Conservation (phyloP, 2,797 vertebrate genomes). For the Sebastes minor region DNA sequence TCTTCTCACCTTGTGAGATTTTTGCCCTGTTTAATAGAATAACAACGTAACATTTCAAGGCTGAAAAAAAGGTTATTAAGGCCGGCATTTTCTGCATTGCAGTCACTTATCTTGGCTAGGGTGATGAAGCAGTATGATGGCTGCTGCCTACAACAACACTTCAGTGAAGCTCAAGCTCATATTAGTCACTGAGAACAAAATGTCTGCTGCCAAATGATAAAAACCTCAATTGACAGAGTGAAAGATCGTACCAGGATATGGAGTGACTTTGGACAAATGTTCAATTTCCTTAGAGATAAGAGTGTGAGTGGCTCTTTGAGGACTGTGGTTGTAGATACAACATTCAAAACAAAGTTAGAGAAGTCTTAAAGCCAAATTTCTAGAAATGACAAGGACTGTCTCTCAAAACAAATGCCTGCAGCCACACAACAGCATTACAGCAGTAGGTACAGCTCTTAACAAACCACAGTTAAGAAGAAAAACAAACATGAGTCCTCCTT, state of each 20-base stretch:
- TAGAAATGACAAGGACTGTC: background rate
- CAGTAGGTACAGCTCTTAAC: background rate
- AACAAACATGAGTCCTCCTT: background rate
- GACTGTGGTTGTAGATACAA: background rate
- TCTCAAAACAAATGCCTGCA: background rate
- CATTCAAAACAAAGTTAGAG: background rate
- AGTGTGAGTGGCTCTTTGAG: background rate
- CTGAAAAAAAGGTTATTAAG: slow-evolving; percentile 1
- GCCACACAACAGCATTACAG: background rate
- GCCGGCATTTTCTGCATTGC: slow-evolving; percentile 10
- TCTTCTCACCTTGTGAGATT: background rate
- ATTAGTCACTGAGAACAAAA: slow-evolving; percentile 53
- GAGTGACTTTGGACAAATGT: slow-evolving; percentile 14
- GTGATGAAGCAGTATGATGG: slow-evolving; percentile 26
- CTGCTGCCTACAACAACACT: slow-evolving; percentile 47
- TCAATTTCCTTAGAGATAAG: slow-evolving; percentile 8
- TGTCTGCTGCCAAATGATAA: slow-evolving; percentile 34
- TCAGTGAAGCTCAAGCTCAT: slow-evolving; percentile 24
- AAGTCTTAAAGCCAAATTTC: background rate
- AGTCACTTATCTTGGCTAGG: slow-evolving; percentile 20
- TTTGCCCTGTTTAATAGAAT: background rate
- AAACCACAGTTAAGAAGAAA: slow-evolving; percentile 4
- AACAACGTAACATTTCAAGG: background rate
- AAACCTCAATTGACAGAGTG: slow-evolving; percentile 5
- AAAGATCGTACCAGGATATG: slow-evolving; percentile 4